Evolutionary conservation across 92 coral and sea anemone genomes (phyloP).

Genomic region (Heliopora coerulea): DNA sequence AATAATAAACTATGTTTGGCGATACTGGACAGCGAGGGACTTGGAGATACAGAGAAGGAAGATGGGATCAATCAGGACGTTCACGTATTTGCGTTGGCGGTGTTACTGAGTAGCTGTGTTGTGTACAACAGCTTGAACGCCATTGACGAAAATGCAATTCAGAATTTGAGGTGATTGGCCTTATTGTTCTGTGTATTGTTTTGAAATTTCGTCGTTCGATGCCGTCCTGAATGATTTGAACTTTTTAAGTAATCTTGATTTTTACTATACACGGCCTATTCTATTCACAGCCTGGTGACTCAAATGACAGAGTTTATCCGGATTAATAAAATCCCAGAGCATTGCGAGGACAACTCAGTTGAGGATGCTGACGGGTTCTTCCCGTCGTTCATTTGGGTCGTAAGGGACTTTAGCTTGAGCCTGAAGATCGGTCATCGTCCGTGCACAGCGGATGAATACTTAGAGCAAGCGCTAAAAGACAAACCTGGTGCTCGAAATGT

Average conservation of each 20-base stretch:
- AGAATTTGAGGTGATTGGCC: conserved; percentile 23
- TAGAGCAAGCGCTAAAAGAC: conserved; percentile 46
- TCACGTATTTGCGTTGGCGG: conserved; percentile 37
- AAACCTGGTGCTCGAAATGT: conserved; percentile 37
- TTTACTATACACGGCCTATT: too few species aligned
- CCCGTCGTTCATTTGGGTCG: conserved; percentile 44
- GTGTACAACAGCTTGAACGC: conserved; percentile 44
- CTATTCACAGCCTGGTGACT: conserved; percentile 3
- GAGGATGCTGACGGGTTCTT: conserved; percentile 8
- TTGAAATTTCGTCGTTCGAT: too few species aligned
- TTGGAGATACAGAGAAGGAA: conserved; percentile 43
- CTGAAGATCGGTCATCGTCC: conserved; percentile 32
- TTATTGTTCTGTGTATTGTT: too few species aligned
- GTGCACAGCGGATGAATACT: conserved; percentile 44
- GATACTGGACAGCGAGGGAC: conserved; percentile 36
- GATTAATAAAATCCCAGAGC: conserved; percentile 1
- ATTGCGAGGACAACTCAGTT: neutral
- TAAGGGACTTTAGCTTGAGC: conserved; percentile 38
- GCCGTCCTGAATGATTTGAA: too few species aligned
- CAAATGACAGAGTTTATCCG: conserved; percentile 39
- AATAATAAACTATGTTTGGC: conserved; percentile 32
- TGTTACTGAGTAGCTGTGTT: conserved; percentile 37
- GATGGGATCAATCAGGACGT: conserved; percentile 43
- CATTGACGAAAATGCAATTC: conserved; percentile 40
- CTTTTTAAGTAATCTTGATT: neutral